Base-by-base conservation (phyloP, 2,888 invertebrate species). In the Protonemura montana region DNA sequence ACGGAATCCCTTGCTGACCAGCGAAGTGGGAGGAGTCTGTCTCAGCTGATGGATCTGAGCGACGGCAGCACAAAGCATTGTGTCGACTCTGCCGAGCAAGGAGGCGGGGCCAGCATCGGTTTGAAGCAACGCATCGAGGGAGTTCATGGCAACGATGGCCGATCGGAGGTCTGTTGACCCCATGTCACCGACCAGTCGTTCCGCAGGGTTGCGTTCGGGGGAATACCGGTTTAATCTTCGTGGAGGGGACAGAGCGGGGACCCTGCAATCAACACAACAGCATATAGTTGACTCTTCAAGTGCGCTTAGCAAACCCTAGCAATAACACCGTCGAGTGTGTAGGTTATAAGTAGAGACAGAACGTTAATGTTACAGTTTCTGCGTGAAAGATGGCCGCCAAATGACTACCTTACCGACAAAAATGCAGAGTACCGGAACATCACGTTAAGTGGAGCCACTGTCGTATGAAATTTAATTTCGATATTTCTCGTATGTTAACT, bases 91-190 rank as follows among this genome's bases (percentile, higher is more conserved):
- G 85, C 93, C 92, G 0, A 90, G 90, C 88, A 94, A 90, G 81
- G 92, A 91, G 0, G 91, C 91, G 7, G 92, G 92, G 6, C 92
- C 92, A 81, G 93, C 92, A 0, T 93, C 92, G 0, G 93, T 92
- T 84, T 91, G 91, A 82, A 96, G 90, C 87, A 96, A 94, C 88
- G 94, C 94, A 86, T 96, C 95, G 89, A 97, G 93, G 89, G 95
- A 94, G 0, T 94, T 94, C 87, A 96, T 92, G 0, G 96, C 95
- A 30, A 28, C n/a, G 30, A n/a, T 21, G 81, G 81, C 81, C 28
- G 30, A 16, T 7, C 28, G n/a, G 21, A 29, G 29, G 81, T 81
- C 81, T 1, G 1, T 29, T 29, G 5, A 2, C 13, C 6, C 0
- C 28, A 81, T n/a, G 81, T 6, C 13, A 30, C 30, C 29, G 16